Base-by-base conservation (phyloP, 2,113 vertebrate genomes). In the Antechinus flavipes region DNA sequence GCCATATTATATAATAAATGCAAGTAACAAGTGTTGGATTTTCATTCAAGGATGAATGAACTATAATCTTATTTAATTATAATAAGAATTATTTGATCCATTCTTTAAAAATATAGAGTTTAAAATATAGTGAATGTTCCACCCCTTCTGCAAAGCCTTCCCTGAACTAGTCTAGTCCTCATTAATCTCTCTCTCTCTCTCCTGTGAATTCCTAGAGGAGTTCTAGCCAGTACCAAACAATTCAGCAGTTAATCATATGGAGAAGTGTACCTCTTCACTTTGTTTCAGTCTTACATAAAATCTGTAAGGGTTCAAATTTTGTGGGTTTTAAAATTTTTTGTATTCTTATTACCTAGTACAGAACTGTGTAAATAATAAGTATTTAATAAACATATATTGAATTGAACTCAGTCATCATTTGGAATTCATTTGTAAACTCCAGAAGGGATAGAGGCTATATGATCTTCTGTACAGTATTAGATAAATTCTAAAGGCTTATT, bases 81-180 rank as follows among this genome's bases (percentile, higher is more conserved):
- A 76, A 93, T n/a, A 42, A 92, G 93, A n/a, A 0, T 93, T 61
- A 89, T 91, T 89, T 97, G 5, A 76, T 90, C 90, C 42, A 25
- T 56, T 93, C 91, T 52, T 14, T 76, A 91, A 89, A 30, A 22
- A 92, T 49, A 30, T 93, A 50, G 58, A 53, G 3, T 54, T 0
- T 42, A 8, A 24, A 68, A 91, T 52, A 52, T 50, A 52, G 0
- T 2, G 24, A n/a, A 93, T 46, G 94, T 50, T 93, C 1, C 1
- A 54, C 26, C 23, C 91, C 42, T 47, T 49, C 91, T 91, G 95
- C n/a, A 61, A 96, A 97, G 42, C 5, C 49, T 27, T 53, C 47
- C 91, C 89, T 53, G 68, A 22, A 35, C 0, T 0, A 35, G 68
- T 91, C 47, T 54, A 9, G 0, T 30, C 35, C n/a, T 91, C 55